Conservation (phyloP, 2,797 vertebrate genomes). For the Hemitrygon akajei region DNA sequence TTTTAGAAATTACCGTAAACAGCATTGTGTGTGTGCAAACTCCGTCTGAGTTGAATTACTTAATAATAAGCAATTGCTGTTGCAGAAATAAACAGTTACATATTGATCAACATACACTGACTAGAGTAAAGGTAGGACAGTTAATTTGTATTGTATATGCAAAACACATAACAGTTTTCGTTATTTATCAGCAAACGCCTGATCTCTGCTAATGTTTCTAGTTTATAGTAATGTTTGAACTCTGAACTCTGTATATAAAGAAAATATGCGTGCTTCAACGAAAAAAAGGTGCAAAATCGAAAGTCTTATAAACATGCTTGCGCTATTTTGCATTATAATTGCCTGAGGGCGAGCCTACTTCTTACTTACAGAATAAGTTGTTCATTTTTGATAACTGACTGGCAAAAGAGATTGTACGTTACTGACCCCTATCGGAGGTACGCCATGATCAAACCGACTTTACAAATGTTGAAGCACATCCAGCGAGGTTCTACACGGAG, state of each 20-base stretch:
- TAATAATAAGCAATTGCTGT: neutral
- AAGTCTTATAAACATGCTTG: neutral
- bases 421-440: neutral
- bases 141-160: neutral
- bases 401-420: neutral
- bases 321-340: neutral
- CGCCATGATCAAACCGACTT: neutral
- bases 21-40: constrained; percentile 18
- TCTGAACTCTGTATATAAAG: no score
- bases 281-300: neutral
- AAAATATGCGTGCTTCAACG: neutral
- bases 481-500: neutral
- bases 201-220: neutral
- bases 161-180: neutral
- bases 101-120: neutral
- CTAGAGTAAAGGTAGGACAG: no score
- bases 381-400: no score
- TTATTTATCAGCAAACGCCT: constrained; percentile 19
- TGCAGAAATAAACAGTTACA: constrained; percentile 28
- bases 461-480: neutral
- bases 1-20: constrained; percentile 12
- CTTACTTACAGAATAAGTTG: neutral
- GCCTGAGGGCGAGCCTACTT: no score
- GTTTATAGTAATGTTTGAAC: neutral
- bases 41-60: neutral